A percentile compares a stretch with the other conserved stretches of the same genome.
These are phyloP conservation scores for Emydocephalus ijimae DNA, from an alignment of 2,113 vertebrate species.

Conservation along the genomic window DNA sequence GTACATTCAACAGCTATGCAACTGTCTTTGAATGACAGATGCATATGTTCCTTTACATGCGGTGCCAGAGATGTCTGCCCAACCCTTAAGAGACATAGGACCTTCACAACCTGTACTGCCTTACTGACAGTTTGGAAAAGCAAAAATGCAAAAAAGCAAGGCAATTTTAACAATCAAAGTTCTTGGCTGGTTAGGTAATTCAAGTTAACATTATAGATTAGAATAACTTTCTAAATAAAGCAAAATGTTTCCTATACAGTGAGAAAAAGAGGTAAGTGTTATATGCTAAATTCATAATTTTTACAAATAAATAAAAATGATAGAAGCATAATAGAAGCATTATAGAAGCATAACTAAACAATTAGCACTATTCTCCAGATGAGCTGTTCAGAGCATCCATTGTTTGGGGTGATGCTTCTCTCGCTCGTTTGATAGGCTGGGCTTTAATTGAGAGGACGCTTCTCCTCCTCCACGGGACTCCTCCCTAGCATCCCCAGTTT, in stretches of 20 bases:
- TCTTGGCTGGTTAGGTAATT: background rate
- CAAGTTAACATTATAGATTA: background rate
- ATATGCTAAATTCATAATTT: background rate
- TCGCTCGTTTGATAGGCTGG: too few relatives aligned
- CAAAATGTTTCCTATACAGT: background rate
- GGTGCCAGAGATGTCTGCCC: background rate
- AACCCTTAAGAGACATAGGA: background rate
- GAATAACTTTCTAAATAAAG: background rate
- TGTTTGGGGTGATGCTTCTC: too few relatives aligned
- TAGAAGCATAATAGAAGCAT: too few relatives aligned
- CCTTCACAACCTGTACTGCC: background rate
- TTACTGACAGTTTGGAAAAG: background rate
- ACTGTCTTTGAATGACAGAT: background rate
- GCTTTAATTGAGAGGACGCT: too few relatives aligned
- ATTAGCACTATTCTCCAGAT: background rate
- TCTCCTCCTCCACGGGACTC: too few relatives aligned
- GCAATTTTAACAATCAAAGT: background rate
- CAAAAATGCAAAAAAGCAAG: background rate
- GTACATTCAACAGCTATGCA: background rate
- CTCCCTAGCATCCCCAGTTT: too few relatives aligned
- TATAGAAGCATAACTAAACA: background rate
- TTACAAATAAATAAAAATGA: background rate
- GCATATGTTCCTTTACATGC: background rate
- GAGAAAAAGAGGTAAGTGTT: background rate
- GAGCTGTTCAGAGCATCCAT: too few relatives aligned